These are phyloP conservation scores for Sula dactylatra DNA, from an alignment of 2,113 vertebrate species.

Conservation along the genomic window DNA sequence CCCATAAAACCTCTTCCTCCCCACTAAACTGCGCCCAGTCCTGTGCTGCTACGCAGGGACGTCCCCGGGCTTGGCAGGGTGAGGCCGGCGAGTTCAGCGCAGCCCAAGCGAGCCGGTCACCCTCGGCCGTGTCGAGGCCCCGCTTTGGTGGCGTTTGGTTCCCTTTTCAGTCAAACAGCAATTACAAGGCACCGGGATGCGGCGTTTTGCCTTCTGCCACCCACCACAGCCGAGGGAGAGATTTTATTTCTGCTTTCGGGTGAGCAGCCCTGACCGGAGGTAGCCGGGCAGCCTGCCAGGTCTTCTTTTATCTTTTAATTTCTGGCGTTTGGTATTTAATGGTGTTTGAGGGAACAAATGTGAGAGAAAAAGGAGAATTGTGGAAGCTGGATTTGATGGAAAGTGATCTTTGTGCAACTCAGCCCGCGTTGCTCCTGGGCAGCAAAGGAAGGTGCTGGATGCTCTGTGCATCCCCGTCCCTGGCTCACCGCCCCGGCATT, in stretches of 20 bases:
- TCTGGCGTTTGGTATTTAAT: not conserved
- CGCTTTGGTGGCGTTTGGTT: accelerated
- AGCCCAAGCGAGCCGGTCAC: no score
- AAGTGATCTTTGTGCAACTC: not conserved
- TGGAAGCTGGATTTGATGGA: not conserved
- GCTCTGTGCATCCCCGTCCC: not conserved
- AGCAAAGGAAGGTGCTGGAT: not conserved
- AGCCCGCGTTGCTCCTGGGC: accelerated
- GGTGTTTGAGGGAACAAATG: not conserved
- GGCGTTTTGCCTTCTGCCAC: not conserved
- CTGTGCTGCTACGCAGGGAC: not conserved
- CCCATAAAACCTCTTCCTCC: not conserved
- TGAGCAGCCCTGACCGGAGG: not conserved
- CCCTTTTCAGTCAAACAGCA: not conserved
- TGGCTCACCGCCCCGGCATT: accelerated
- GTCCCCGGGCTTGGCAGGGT: not conserved
- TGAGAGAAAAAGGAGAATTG: not conserved
- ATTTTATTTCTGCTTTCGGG: not conserved
- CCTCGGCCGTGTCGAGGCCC: accelerated
- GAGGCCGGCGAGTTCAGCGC: not conserved
- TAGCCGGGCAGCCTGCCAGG: not conserved
- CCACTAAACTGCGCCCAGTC: accelerated
- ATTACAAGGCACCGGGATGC: accelerated
- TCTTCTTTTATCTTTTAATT: not conserved
- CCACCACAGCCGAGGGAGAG: not conserved